Percentiles rank a stretch among this genome's conserved stretches.
Evolutionary conservation across 2,113 vertebrate species (phyloP).

Genomic region (Percina caprodes): DNA sequence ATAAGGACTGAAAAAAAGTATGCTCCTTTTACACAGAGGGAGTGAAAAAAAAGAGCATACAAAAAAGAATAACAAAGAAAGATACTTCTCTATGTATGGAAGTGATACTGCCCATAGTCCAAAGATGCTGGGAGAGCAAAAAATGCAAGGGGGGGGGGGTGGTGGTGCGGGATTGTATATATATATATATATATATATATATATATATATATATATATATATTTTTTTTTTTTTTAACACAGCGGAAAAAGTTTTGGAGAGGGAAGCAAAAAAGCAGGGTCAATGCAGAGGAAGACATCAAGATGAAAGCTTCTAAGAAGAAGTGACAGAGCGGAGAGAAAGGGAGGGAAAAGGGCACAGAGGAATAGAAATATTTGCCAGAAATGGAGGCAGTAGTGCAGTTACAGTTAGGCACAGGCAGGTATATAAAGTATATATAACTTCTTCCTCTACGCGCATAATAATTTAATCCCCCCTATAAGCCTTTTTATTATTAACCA

Average conservation of each 20-base stretch:
- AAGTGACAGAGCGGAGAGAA: conserved; percentile 19
- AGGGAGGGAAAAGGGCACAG: background rate
- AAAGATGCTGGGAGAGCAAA: conserved; percentile 27
- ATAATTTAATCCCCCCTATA: conserved; percentile 46
- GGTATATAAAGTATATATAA: conserved; percentile 23
- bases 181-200: too few species aligned
- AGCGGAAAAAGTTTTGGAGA: conserved; percentile 15
- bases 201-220: too few species aligned
- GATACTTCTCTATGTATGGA: conserved; percentile 33
- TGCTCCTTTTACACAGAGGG: conserved; percentile 50
- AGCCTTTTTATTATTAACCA: conserved; percentile 53
- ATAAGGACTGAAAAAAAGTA: conserved; percentile 63
- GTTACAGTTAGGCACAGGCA: conserved; percentile 11
- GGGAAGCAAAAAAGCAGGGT: conserved; percentile 16
- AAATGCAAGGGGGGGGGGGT: background rate
- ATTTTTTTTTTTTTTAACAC: too few species aligned
- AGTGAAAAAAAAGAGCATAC: conserved; percentile 38
- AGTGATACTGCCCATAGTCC: conserved; percentile 21
- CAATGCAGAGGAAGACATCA: conserved; percentile 38
- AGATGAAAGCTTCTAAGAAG: conserved; percentile 21
- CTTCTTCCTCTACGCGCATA: conserved; percentile 25
- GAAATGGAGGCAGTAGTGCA: conserved; percentile 4
- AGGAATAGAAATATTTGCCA: conserved; percentile 22
- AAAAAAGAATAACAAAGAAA: conserved; percentile 45
- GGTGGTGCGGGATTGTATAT: too few species aligned